These are phyloP conservation scores for Drosophila tristis DNA, from an alignment of 1,140 invertebrate species.

Conservation along the genomic window DNA sequence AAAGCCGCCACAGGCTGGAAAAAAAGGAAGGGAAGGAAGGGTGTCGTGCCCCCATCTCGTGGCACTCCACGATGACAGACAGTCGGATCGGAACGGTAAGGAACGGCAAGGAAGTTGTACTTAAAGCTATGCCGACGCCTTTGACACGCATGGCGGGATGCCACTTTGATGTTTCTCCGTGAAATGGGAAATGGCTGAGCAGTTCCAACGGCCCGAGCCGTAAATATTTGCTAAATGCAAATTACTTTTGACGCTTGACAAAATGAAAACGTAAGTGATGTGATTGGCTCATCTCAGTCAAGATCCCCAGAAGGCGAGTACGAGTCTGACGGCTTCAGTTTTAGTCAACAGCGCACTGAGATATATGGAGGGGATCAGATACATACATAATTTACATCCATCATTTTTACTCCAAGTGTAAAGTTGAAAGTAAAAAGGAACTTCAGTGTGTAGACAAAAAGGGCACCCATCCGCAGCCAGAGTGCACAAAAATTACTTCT, in stretches of 20 bases:
- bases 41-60: conserved; percentile 2
- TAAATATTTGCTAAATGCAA: conserved; percentile 80
- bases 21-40: conserved; percentile 15
- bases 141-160: conserved; percentile 70
- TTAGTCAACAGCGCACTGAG: too few relatives aligned
- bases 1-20: conserved; percentile 37
- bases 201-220: conserved; percentile 4
- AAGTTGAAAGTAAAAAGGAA: too few relatives aligned
- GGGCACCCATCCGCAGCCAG: too few relatives aligned
- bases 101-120: conserved; percentile 56
- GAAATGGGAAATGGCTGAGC: not conserved
- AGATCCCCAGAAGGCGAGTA: too few relatives aligned
- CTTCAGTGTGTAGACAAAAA: too few relatives aligned
- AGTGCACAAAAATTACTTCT: too few relatives aligned
- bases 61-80: conserved; percentile 28
- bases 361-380: too few relatives aligned
- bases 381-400: too few relatives aligned
- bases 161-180: conserved; percentile 66
- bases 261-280: conserved; percentile 64
- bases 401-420: too few relatives aligned
- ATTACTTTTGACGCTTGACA: conserved; percentile 77
- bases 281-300: conserved; percentile 55
- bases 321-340: too few relatives aligned
- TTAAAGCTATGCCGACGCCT: conserved; percentile 77
- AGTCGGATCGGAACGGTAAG: conserved; percentile 47